A percentile compares a stretch with the other conserved stretches of the same genome.
Evolutionary conservation across 2,113 vertebrate species (phyloP).

Genomic region (Chlorodrepanis virens): DNA sequence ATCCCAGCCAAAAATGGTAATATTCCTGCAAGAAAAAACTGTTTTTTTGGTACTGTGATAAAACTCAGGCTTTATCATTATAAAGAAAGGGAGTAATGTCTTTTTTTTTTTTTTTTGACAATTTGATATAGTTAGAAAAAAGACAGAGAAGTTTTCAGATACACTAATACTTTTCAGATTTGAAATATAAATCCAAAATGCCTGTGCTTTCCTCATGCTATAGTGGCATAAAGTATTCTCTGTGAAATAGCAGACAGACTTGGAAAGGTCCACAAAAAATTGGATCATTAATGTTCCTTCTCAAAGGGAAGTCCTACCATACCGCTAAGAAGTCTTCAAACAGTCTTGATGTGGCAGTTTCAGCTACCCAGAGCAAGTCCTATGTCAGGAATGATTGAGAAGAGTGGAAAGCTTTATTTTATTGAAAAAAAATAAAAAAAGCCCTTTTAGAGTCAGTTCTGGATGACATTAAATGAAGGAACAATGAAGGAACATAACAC

Average conservation of each 20-base stretch:
- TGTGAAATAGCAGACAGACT: not conserved
- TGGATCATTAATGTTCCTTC: not conserved
- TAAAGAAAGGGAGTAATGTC: not conserved
- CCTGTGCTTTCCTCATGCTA: not conserved
- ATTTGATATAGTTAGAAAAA: not conserved
- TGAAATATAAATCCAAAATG: not conserved
- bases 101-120: not conserved
- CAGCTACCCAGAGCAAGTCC: not conserved
- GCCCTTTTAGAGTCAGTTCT: not conserved
- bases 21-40: not conserved
- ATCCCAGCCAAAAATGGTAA: not conserved
- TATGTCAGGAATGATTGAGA: not conserved
- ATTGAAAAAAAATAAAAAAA: not conserved
- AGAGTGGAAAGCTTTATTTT: not conserved
- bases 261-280: not conserved
- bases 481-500: not conserved
- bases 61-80: not conserved
- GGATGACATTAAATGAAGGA: not conserved
- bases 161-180: not conserved
- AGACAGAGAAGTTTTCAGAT: not conserved
- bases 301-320: fast-evolving
- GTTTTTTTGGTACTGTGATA: not conserved
- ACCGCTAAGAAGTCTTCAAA: not conserved
- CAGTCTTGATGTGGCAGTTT: not conserved
- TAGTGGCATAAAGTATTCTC: not conserved